Conservation (phyloP, 1,140 invertebrate genomes). For the Drosophila triauraria region DNA sequence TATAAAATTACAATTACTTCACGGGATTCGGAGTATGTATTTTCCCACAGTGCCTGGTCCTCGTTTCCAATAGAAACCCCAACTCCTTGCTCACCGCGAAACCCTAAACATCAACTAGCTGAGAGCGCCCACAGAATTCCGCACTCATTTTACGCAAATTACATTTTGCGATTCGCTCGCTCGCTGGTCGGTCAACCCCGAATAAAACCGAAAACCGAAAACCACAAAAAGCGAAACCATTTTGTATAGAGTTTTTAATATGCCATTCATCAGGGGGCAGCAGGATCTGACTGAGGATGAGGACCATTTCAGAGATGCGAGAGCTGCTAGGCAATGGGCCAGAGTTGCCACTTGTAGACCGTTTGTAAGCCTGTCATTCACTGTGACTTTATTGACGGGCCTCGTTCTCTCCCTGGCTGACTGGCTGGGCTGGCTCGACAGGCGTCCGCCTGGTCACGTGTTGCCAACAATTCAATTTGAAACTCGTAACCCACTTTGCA, state of each 20-base stretch:
- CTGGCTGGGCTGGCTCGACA: slow-evolving; percentile 18
- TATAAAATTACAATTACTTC: too few species aligned
- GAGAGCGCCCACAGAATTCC: slow-evolving; percentile 1
- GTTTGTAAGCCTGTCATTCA: slow-evolving; percentile 77
- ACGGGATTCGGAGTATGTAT: too few species aligned
- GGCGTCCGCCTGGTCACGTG: slow-evolving; percentile 67
- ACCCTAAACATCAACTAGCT: slow-evolving; percentile 38
- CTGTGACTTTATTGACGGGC: slow-evolving; percentile 79
- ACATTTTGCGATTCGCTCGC: slow-evolving; percentile 58
- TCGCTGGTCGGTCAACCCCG: slow-evolving; percentile 46
- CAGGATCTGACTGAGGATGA: neutral
- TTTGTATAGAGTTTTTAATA: slow-evolving; percentile 71
- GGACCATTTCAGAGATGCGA: neutral
- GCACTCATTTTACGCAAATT: slow-evolving; percentile 76
- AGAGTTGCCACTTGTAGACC: slow-evolving; percentile 63
- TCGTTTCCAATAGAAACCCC: slow-evolving; percentile 4
- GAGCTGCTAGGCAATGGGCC: neutral
- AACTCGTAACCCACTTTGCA: slow-evolving; percentile 50
- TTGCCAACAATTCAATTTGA: slow-evolving; percentile 80
- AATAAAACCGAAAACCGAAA: slow-evolving; percentile 27
- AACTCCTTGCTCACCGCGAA: slow-evolving; percentile 21
- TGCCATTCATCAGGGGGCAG: slow-evolving; percentile 62
- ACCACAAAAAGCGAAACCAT: slow-evolving; percentile 35
- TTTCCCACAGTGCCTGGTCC: slow-evolving; percentile 2
- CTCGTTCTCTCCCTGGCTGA: slow-evolving; percentile 2